Conservation (phyloP, 2,888 invertebrate genomes). For the Diaperis boleti region DNA sequence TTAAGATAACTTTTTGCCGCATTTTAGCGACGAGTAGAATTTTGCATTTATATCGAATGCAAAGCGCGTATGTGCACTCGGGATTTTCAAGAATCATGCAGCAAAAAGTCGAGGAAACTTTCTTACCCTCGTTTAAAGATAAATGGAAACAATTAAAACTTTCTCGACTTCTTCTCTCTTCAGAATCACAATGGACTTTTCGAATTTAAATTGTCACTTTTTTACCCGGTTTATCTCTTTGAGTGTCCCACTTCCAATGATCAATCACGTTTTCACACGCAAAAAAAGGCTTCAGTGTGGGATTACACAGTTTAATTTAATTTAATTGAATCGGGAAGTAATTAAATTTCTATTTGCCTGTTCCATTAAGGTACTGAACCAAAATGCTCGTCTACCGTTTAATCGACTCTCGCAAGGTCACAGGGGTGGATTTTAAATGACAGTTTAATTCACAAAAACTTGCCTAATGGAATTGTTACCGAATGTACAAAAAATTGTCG, state of each 20-base stretch:
- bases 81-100: not conserved
- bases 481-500: no score
- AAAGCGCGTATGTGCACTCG: constrained; percentile 12
- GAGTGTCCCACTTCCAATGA: constrained; percentile 10
- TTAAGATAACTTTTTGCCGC: no score
- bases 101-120: constrained; percentile 4
- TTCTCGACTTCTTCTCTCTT: constrained; percentile 37
- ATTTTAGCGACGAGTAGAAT: no score
- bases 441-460: no score
- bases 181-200: constrained; percentile 29
- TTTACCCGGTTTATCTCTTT: constrained; percentile 1
- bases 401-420: not conserved
- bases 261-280: constrained; percentile 4
- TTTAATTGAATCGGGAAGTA: constrained; percentile 8
- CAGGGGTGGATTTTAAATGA: no score
- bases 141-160: constrained; percentile 50
- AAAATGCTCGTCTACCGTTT: not conserved
- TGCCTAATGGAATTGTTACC: no score
- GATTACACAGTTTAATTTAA: constrained; percentile 18
- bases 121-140: constrained; percentile 41
- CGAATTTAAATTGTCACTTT: constrained; percentile 19
- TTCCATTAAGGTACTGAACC: constrained; percentile 29
- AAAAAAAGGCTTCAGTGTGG: not conserved
- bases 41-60: constrained; percentile 50
- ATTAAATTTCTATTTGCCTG: constrained; percentile 33